Conservation (phyloP, 2,888 invertebrate species). For the Philhelius pedissequus region DNA sequence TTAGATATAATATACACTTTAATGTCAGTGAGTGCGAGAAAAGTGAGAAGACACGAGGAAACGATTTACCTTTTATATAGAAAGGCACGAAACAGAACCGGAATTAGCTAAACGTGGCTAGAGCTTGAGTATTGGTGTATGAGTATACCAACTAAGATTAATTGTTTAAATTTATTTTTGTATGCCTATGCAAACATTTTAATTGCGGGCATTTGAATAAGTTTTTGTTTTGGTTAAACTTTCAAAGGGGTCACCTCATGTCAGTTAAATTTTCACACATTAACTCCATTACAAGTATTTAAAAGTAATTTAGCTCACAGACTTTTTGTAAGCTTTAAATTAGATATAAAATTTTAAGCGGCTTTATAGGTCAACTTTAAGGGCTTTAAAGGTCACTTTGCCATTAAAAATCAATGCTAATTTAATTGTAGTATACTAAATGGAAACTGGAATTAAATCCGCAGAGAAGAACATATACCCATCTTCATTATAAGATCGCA, state of each 20-base stretch:
- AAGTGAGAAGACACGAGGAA: not conserved
- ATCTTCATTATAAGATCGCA: too few species aligned
- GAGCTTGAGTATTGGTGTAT: not conserved
- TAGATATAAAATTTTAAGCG: too few species aligned
- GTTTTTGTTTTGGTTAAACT: not conserved
- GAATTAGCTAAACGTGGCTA: not conserved
- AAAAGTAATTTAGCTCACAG: too few species aligned
- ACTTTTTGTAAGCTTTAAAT: too few species aligned
- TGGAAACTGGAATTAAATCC: too few species aligned
- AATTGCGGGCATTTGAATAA: not conserved
- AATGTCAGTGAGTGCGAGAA: not conserved
- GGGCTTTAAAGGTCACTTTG: too few species aligned
- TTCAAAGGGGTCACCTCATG: not conserved
- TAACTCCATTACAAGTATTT: too few species aligned
- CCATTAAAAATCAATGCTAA: too few species aligned
- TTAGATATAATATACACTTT: not conserved
- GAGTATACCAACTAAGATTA: not conserved
- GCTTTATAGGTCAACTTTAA: too few species aligned
- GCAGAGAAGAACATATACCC: too few species aligned
- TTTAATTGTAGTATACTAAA: too few species aligned
- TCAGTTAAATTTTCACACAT: too few species aligned
- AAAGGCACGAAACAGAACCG: not conserved
- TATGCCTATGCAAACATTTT: not conserved
- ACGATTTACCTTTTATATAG: not conserved
- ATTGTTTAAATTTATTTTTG: not conserved